A percentile compares a stretch with the other conserved stretches of the same genome.
Evolutionary conservation across 2,113 vertebrate species (phyloP).

Genomic region (Cyanistes caeruleus): DNA sequence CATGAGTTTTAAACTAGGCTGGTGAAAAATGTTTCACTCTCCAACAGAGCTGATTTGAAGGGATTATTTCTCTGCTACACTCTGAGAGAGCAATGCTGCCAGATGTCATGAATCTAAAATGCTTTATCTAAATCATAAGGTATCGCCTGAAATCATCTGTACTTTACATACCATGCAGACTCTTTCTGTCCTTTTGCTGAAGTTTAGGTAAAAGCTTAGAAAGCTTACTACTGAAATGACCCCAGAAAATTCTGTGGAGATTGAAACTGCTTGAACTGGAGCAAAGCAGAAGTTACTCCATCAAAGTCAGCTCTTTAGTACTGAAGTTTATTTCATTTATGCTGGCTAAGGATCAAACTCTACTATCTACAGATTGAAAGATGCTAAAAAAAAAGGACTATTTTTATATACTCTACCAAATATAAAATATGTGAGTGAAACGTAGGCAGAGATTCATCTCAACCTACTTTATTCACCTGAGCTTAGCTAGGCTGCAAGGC

Average conservation of each 20-base stretch:
- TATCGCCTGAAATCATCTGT: neutral
- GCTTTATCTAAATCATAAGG: neutral
- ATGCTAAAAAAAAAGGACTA: neutral
- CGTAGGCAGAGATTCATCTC: neutral
- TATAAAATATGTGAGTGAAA: conserved; percentile 17
- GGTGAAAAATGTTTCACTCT: neutral
- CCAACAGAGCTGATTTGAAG: neutral
- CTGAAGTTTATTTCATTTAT: neutral
- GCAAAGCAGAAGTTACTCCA: neutral
- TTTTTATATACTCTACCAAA: neutral
- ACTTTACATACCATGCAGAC: neutral
- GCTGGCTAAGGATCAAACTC: neutral
- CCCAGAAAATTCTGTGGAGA: neutral
- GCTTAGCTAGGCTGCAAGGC: neutral
- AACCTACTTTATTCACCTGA: conserved; percentile 48
- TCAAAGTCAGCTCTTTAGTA: neutral
- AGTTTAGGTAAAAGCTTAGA: neutral
- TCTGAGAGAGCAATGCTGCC: neutral
- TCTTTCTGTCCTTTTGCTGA: neutral
- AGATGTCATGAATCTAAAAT: neutral
- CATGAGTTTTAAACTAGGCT: neutral
- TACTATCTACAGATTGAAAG: neutral
- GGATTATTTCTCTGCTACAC: neutral
- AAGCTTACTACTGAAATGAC: neutral
- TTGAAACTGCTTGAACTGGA: neutral